Evolutionary conservation across 1,140 invertebrate genomes (phyloP), one percentile per base, ranked within the genome.

Genomic region (Drosophila prosaltans): DNA sequence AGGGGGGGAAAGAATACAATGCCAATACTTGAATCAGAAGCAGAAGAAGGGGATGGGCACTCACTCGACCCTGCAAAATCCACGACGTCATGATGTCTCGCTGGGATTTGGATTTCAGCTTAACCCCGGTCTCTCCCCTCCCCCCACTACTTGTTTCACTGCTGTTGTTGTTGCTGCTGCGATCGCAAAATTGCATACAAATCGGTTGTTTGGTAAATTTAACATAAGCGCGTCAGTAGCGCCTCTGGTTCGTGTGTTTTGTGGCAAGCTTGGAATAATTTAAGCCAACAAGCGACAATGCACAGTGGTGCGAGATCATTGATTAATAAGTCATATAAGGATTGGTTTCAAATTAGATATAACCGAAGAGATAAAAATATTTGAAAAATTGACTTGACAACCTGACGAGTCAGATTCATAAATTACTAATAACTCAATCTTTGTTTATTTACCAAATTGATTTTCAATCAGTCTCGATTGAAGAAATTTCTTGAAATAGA

Each of bases 31-130:
- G 73, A 48, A 65, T 36, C 9, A 26, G 8, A 58, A 41, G n/a
- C 54, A 40, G 43, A 36, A 40, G 43, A 36, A 36, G 32, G 32
- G 43, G 40, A 26, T 57, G 55, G 66, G 64, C 69, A 67, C 28
- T 4, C 4, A 16, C 28, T 55, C 59, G 41, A 67, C 62, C 48
- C 68, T 55, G 65, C 74, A 72, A 83, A 36, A 78, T 74, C 71
- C 80, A 73, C 83, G 88, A 86, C 90, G 90, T 90, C 90, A 91
- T 91, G 85, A 91, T 91, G 90, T 91, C 90, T 91, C 90, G 90
- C 65, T 90, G 89, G 89, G 84, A 85, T 81, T 89, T 89, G 77
- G 84, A 89, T 83, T 89, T 89, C 78, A 89, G 67, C 63, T 58
- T 55, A 57, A 39, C 28, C 28, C 30, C 32, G 3, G 32, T 7